phyloP scores from a whole-genome alignment of 2,888 invertebrate species.

The Polia nebulosa region DNA sequence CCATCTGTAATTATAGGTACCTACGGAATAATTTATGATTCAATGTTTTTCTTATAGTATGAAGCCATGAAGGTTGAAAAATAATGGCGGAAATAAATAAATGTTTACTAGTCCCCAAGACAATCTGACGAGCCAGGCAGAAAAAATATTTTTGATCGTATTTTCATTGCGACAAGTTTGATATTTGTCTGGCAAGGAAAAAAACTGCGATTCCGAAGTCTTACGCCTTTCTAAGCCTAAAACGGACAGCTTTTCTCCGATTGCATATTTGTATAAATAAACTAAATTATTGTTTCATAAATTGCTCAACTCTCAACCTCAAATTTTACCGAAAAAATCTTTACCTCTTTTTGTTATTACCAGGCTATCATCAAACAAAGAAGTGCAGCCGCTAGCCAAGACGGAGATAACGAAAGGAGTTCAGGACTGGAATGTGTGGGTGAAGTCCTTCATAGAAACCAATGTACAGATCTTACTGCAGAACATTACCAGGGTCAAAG shows the following conservation, averaged over 20 bases:
- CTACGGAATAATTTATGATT: too few relatives aligned
- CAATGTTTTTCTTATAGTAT: too few relatives aligned
- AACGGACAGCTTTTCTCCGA: background rate
- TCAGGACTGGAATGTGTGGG: conserved; percentile 92
- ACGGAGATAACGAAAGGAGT: conserved; percentile 85
- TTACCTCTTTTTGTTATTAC: background rate
- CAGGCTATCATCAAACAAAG: conserved; percentile 82
- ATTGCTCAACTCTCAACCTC: background rate
- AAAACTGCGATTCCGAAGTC: too few relatives aligned
- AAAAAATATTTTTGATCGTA: background rate
- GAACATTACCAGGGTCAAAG: conserved; percentile 93
- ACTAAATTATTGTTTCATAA: background rate
- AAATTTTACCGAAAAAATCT: background rate
- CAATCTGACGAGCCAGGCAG: background rate
- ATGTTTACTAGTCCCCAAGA: too few relatives aligned
- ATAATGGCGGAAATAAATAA: too few relatives aligned
- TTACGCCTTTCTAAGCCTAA: background rate
- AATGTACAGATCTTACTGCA: conserved; percentile 92
- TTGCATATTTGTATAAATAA: background rate
- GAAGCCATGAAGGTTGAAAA: too few relatives aligned
- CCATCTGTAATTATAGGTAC: conserved; percentile 89
- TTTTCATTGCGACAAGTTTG: rapidly evolving
- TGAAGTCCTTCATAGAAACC: conserved; percentile 90
- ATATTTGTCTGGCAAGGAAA: background rate
- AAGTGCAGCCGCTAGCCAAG: conserved; percentile 78